Evolutionary conservation across 2,888 invertebrate species (phyloP), one percentile per base, ranked within the genome.

Genomic region (Vannuccia rotundouncinata): DNA sequence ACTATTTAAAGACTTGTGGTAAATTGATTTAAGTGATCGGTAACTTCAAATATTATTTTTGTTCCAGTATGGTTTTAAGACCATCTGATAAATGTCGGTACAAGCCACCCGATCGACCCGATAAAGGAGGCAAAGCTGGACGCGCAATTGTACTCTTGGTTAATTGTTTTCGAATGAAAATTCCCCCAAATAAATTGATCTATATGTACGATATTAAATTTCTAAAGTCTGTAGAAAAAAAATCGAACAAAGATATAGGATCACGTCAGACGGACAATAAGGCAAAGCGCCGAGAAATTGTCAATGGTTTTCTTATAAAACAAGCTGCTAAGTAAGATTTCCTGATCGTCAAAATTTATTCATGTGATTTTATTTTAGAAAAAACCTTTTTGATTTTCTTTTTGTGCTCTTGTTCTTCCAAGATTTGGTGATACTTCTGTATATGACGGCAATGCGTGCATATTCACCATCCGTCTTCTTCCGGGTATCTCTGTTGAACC

Each of bases 41-140:
- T n/a, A n/a, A n/a, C n/a, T n/a, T n/a, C n/a, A n/a, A n/a, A n/a
- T n/a, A n/a, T n/a, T n/a, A n/a, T n/a, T n/a, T n/a, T n/a, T n/a
- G n/a, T n/a, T n/a, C n/a, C n/a, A n/a, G n/a, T n/a, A n/a, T n/a
- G n/a, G n/a, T n/a, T n/a, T n/a, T n/a, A n/a, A n/a, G n/a, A n/a
- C n/a, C n/a, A n/a, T n/a, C n/a, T n/a, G n/a, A n/a, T n/a, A n/a
- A n/a, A n/a, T n/a, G n/a, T n/a, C n/a, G n/a, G n/a, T n/a, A n/a
- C n/a, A n/a, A n/a, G n/a, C 66, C 66, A 78, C 78, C 78, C 0
- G 2, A 22, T 22, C 25, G 78, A 29, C 78, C 78, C 25, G 78
- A 78, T 60, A 29, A 78, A 25, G 78, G 78, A 13, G 78, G 78
- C 13, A 59, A 22, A 59, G 25, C 25, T 25, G 78, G 78, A 28